Conservation (phyloP, 2,888 invertebrate genomes). For the Spodoptera littoralis region DNA sequence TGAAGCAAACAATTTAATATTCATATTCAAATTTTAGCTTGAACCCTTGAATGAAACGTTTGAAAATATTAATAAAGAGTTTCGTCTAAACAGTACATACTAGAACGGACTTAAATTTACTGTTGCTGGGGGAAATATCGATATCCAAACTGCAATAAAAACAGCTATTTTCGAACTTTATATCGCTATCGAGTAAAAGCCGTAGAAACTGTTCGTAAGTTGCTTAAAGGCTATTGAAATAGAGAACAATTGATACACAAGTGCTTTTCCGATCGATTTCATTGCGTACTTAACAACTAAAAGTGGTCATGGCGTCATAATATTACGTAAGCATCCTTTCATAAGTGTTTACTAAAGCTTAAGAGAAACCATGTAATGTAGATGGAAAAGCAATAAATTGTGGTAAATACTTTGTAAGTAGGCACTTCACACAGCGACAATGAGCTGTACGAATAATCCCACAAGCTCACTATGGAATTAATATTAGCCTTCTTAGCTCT, state of each 20-base stretch:
- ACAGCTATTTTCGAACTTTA: constrained; percentile 63
- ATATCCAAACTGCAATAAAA: constrained; percentile 63
- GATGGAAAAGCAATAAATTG: too few relatives aligned
- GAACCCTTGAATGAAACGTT: not conserved
- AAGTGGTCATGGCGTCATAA: constrained; percentile 33
- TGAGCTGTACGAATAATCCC: not conserved
- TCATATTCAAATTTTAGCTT: not conserved
- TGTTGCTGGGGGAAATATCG: constrained; percentile 46
- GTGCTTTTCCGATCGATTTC: constrained; percentile 48
- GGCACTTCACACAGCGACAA: not conserved
- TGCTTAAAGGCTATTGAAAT: constrained; percentile 62
- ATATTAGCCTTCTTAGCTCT: constrained; percentile 13
- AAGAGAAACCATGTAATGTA: not conserved
- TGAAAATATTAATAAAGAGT: constrained; percentile 8
- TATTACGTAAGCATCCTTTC: constrained; percentile 22
- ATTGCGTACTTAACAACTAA: constrained; percentile 37
- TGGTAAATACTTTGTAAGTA: too few relatives aligned
- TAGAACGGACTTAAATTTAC: constrained; percentile 23
- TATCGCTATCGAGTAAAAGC: constrained; percentile 50
- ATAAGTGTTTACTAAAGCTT: constrained; percentile 5
- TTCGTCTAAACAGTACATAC: constrained; percentile 14
- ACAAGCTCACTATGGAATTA: constrained; percentile 11
- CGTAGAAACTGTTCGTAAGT: constrained; percentile 55
- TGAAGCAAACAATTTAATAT: not conserved
- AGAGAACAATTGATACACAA: constrained; percentile 48